A percentile compares a stretch with the other conserved stretches of the same genome.
These are phyloP conservation scores for Entomobrya multifasciata DNA, from an alignment of 2,888 invertebrate genomes.

Conservation along the genomic window DNA sequence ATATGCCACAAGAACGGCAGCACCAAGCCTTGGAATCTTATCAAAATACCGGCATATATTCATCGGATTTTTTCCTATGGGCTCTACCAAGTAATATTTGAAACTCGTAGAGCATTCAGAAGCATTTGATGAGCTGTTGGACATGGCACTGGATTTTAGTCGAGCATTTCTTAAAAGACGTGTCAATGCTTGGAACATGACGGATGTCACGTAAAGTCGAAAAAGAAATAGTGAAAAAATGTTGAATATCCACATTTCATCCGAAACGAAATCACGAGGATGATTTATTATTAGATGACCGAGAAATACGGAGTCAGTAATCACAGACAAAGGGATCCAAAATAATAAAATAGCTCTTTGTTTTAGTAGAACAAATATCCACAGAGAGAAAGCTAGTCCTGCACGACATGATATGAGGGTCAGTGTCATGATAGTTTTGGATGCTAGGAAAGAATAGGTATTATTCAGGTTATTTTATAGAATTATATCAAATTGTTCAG, in stretches of 20 bases:
- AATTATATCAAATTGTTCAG: too few species aligned
- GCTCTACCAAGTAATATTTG: slow-evolving; percentile 66
- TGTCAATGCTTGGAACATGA: slow-evolving; percentile 61
- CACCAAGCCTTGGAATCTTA: slow-evolving; percentile 66
- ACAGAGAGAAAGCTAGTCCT: slow-evolving; percentile 57
- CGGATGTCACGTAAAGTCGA: slow-evolving; percentile 66
- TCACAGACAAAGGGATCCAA: slow-evolving; percentile 73
- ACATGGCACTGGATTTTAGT: slow-evolving; percentile 1
- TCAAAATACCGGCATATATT: slow-evolving; percentile 65
- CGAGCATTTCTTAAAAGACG: slow-evolving; percentile 65
- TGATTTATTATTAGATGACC: slow-evolving; percentile 58
- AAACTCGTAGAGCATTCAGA: not conserved
- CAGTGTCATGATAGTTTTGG: slow-evolving; percentile 52
- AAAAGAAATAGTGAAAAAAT: slow-evolving; percentile 63
- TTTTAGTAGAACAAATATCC: slow-evolving; percentile 70
- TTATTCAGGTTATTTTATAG: not conserved
- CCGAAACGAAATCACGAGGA: slow-evolving; percentile 58
- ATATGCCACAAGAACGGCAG: slow-evolving; percentile 60
- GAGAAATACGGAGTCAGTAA: slow-evolving; percentile 60
- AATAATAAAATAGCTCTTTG: slow-evolving; percentile 61
- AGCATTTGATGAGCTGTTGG: not conserved
- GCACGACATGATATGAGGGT: slow-evolving; percentile 44
- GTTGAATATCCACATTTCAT: slow-evolving; percentile 73
- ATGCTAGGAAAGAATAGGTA: slow-evolving; percentile 37
- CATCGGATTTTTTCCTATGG: slow-evolving; percentile 58